Conservation (phyloP, 2,113 vertebrate species). For the Hassar affinis region DNA sequence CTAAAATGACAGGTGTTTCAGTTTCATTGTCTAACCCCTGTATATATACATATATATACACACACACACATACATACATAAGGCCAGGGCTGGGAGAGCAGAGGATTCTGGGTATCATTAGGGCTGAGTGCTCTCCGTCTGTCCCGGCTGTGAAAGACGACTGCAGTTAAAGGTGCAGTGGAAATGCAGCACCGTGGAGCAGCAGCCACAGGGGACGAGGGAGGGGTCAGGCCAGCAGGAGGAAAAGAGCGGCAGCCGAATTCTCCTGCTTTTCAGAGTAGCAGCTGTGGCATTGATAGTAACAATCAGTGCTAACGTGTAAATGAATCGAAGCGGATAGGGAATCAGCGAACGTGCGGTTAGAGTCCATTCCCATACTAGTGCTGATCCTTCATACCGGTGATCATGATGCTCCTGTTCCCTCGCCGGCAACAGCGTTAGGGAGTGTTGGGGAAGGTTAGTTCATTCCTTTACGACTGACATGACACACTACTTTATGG, state of each 20-base stretch:
- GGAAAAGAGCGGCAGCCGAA: neutral
- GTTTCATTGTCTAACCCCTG: too few relatives aligned
- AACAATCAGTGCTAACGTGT: neutral
- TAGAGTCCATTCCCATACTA: neutral
- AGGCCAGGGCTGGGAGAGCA: conserved; percentile 60
- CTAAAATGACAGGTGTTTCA: too few relatives aligned
- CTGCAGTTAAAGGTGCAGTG: conserved; percentile 76
- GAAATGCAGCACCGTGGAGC: conserved; percentile 70
- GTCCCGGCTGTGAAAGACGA: conserved; percentile 71
- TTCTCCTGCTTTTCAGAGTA: neutral
- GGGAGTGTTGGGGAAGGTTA: neutral
- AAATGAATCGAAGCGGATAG: neutral
- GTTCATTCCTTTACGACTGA: neutral
- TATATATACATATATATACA: too few relatives aligned
- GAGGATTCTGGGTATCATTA: conserved; percentile 59
- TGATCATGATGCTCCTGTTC: neutral
- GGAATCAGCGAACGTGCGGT: neutral
- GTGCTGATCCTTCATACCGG: neutral
- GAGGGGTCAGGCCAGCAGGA: neutral
- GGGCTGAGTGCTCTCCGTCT: conserved; percentile 68
- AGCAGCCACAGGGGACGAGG: conserved; percentile 18
- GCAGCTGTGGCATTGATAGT: neutral
- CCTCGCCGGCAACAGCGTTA: neutral
- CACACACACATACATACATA: conserved; percentile 45
- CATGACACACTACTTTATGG: neutral